Conservation (phyloP, 2,797 vertebrate species). For the Rousettus madagascariensis region DNA sequence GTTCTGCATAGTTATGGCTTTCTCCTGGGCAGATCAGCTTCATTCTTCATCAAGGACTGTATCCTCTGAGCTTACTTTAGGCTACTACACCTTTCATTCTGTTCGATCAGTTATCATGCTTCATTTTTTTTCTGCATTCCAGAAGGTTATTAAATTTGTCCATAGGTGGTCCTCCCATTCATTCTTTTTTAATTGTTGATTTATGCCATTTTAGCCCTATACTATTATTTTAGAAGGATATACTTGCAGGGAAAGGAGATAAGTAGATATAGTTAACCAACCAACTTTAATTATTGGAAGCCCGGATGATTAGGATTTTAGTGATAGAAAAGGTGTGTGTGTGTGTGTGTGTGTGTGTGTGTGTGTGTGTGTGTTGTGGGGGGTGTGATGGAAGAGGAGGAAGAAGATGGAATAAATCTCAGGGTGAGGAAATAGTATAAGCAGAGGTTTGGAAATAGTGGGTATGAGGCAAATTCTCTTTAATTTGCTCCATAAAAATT, state of each 20-base stretch:
- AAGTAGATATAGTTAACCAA: neutral
- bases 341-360: neutral
- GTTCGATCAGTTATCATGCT: neutral
- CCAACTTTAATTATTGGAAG: conserved; percentile 20
- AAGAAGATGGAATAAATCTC: neutral
- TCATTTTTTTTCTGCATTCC: neutral
- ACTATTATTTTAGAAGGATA: neutral
- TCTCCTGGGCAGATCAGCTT: neutral
- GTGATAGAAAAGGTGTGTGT: neutral
- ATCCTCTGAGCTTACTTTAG: neutral
- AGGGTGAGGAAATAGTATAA: neutral
- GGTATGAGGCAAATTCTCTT: neutral
- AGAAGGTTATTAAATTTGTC: conserved; percentile 15
- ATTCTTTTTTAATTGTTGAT: neutral
- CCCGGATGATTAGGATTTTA: neutral
- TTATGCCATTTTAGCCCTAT: neutral
- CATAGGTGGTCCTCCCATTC: neutral
- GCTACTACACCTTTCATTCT: neutral
- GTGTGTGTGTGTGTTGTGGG: neutral
- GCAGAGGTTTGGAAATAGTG: neutral
- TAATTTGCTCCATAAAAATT: conserved; percentile 22
- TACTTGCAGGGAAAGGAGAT: neutral
- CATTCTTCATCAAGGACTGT: neutral
- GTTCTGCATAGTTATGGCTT: neutral
- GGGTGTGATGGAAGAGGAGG: neutral